These are phyloP conservation scores for Parotocinclus haroldoi DNA, from an alignment of 2,797 vertebrate species.

Conservation along the genomic window DNA sequence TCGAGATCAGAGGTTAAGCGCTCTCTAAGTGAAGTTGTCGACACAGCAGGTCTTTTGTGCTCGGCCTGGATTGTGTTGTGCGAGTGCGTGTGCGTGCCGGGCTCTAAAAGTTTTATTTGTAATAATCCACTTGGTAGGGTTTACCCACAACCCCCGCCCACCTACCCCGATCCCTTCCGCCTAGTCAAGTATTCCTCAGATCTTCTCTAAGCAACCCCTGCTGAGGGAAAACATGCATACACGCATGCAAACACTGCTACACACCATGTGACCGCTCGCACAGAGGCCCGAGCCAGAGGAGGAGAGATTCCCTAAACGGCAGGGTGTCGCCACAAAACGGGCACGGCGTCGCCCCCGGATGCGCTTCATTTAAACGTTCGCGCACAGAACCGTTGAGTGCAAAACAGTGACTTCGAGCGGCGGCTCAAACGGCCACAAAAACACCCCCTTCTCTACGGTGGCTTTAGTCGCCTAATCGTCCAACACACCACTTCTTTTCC, in stretches of 20 bases:
- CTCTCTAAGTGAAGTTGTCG: conserved; percentile 77
- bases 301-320: too few species aligned
- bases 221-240: conserved; percentile 1
- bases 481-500: too few species aligned
- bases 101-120: conserved; percentile 63
- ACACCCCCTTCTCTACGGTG: too few species aligned
- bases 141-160: conserved; percentile 8
- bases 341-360: too few species aligned
- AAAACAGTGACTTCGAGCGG: too few species aligned
- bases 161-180: conserved; percentile 30
- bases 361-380: too few species aligned
- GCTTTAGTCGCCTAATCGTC: too few species aligned
- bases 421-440: too few species aligned
- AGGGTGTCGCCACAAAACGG: neutral
- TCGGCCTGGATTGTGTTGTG: conserved; percentile 28
- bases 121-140: conserved; percentile 54
- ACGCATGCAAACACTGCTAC: too few species aligned
- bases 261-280: too few species aligned
- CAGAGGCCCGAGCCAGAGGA: neutral
- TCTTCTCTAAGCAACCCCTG: conserved; percentile 43
- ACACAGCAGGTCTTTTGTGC: conserved; percentile 74
- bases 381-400: too few species aligned
- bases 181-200: conserved; percentile 63
- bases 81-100: conserved; percentile 23
- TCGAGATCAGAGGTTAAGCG: conserved; percentile 70